Evolutionary conservation across 1,140 invertebrate species (phyloP).

Genomic region (Trinorchestia longiramus): DNA sequence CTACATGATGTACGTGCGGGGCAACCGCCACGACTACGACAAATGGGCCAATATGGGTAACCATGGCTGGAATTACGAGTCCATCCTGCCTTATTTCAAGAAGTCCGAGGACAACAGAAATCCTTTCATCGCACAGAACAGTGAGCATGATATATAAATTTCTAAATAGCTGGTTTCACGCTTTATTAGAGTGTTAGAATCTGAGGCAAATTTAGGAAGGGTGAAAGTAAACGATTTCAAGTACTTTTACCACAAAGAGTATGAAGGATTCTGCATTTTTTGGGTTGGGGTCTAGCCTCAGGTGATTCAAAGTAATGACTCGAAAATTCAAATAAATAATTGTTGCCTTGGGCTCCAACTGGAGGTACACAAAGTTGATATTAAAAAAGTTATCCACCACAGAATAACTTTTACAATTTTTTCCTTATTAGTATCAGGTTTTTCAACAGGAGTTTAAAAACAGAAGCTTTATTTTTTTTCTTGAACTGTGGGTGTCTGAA

Average conservation of each 20-base stretch:
- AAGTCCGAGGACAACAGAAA: conserved; percentile 85
- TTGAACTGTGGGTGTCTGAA: not conserved
- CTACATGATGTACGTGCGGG: conserved; percentile 95
- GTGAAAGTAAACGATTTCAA: too few species aligned
- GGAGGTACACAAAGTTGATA: too few species aligned
- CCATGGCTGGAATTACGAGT: conserved; percentile 88
- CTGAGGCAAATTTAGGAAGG: too few species aligned
- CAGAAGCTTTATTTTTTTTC: not conserved
- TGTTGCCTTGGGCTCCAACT: too few species aligned
- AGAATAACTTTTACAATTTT: not conserved
- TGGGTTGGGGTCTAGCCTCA: too few species aligned
- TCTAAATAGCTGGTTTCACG: not conserved
- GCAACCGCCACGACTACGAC: conserved; percentile 92
- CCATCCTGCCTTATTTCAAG: conserved; percentile 87
- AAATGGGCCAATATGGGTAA: conserved; percentile 90
- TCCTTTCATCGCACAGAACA: conserved; percentile 50
- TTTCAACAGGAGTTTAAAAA: not conserved
- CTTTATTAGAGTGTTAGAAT: too few species aligned
- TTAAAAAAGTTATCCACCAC: not conserved
- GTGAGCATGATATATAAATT: not conserved
- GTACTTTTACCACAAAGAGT: too few species aligned
- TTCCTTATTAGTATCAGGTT: not conserved
- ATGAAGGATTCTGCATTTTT: too few species aligned
- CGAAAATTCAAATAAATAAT: too few species aligned
- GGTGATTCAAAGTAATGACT: too few species aligned